Evolutionary conservation across 2,888 invertebrate genomes (phyloP), one percentile per base, ranked within the genome.

Genomic region (Agrotis puta): DNA sequence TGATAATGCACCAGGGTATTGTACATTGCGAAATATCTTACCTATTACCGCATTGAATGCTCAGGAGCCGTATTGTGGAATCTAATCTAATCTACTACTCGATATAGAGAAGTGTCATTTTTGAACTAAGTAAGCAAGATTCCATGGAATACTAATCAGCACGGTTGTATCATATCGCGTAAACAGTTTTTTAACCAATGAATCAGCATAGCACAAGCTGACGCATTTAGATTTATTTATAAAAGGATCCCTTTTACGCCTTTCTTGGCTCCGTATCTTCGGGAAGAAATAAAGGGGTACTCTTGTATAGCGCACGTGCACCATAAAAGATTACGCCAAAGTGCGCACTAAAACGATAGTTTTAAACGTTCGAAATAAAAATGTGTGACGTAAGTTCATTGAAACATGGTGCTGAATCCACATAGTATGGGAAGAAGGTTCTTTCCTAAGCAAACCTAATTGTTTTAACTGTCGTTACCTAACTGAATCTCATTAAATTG

Each of bases 241-340:
- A 81, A 72, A 65, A 64, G 48, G 20, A 53, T 33, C 65, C 48
- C 39, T 68, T 70, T 57, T 51, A 64, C 64, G 59, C 64, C 47
- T 70, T 71, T 74, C 70, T 78, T 70, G 50, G 64, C 53, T 77
- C 22, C 27, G 24, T 70, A 69, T 78, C 64, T 74, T 66, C 50
- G 65, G 64, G 53, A 73, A 65, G 66, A 77, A 72, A 81, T 77
- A 64, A 69, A 74, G 50, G 64, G 70, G 67, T 67, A 73, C 71
- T 79, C 78, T 48, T n/a, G 20, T 57, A 82, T 13, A 27, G 56
- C 62, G 27, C 83, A 82, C 80, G 80, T 81, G 83, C 70, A 68
- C 51, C 74, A 58, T 81, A 77, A 77, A 83, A 77, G 75, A 81
- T 84, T 68, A 71, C 45, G 64, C 70, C 33, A 70, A 76, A 78